Evolutionary conservation across 2,113 vertebrate species (phyloP).

Genomic region (Brachyistius frenatus): DNA sequence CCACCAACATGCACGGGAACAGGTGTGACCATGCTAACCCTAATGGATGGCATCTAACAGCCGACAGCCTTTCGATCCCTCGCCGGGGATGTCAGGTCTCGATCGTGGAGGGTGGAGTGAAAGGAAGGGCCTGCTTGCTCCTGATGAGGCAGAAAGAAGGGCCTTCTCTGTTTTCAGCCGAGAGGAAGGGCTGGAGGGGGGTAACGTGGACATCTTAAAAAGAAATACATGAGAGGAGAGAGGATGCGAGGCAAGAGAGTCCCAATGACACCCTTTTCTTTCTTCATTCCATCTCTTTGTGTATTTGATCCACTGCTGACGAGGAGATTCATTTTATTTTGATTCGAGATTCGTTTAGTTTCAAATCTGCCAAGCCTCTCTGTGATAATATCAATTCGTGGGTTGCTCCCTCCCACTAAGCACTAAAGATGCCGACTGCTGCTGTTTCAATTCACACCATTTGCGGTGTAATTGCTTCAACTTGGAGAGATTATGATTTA

Average conservation of each 20-base stretch:
- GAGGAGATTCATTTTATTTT: constrained; percentile 68
- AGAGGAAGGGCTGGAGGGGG: constrained; percentile 23
- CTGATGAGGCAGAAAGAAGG: constrained; percentile 41
- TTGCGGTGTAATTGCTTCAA: constrained; percentile 61
- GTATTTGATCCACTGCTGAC: constrained; percentile 48
- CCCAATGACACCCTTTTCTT: constrained; percentile 4
- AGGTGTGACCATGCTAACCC: constrained; percentile 59
- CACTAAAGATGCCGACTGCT: constrained; percentile 31
- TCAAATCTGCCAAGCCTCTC: constrained; percentile 52
- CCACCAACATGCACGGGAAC: constrained; percentile 15
- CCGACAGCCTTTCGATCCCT: constrained; percentile 25
- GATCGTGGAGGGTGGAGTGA: constrained; percentile 9
- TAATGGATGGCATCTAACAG: constrained; percentile 49
- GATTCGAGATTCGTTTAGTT: constrained; percentile 71
- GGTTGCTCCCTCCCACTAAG: constrained; percentile 40
- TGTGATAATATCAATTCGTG: constrained; percentile 57
- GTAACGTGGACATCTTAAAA: constrained; percentile 11
- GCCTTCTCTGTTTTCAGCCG: constrained; percentile 13
- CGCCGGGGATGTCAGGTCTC: constrained; percentile 14
- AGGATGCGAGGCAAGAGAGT: constrained; percentile 25
- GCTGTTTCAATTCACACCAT: constrained; percentile 54
- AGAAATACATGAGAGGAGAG: constrained; percentile 2
- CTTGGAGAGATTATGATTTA: constrained; percentile 52
- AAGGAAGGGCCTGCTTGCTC: constrained; percentile 36
- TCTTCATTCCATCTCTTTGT: constrained; percentile 33